Conservation (phyloP, 2,888 invertebrate genomes). For the Oscheius sp. region DNA sequence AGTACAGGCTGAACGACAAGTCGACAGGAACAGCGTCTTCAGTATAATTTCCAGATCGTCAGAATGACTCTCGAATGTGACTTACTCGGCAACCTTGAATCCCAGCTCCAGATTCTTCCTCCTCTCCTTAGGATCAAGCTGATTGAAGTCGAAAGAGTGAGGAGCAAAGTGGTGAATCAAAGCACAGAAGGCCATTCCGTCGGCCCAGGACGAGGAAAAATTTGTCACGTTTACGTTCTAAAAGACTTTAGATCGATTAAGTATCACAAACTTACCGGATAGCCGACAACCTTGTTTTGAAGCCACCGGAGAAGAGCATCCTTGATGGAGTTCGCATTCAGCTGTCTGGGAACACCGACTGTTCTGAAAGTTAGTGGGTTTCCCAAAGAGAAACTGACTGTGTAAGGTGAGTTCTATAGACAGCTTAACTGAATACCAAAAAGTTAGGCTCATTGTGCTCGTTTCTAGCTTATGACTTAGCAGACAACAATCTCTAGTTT, state of each 20-base stretch:
- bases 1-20: too few species aligned
- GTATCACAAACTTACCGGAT: conserved; percentile 51
- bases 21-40: too few species aligned
- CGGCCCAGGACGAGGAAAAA: conserved; percentile 98
- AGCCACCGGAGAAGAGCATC: conserved; percentile 67
- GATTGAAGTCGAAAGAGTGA: conserved; percentile 89
- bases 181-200: conserved; percentile 98
- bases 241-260: neutral
- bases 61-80: neutral
- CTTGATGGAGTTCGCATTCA: conserved; percentile 64
- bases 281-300: conserved; percentile 61
- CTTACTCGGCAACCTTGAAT: conserved; percentile 89
- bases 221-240: conserved; percentile 89
- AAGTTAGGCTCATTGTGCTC: too few species aligned
- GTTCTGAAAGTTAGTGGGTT: conserved; percentile 9
- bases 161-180: conserved; percentile 87
- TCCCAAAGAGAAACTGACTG: too few species aligned
- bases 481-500: too few species aligned
- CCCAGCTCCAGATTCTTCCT: conserved; percentile 95
- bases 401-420: too few species aligned
- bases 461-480: too few species aligned
- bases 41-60: too few species aligned
- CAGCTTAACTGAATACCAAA: too few species aligned
- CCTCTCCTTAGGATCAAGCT: conserved; percentile 88
- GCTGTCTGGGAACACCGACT: conserved; percentile 38